phyloP scores from a whole-genome alignment of 2,113 vertebrate genomes.

The Falcunculus frontatus region DNA sequence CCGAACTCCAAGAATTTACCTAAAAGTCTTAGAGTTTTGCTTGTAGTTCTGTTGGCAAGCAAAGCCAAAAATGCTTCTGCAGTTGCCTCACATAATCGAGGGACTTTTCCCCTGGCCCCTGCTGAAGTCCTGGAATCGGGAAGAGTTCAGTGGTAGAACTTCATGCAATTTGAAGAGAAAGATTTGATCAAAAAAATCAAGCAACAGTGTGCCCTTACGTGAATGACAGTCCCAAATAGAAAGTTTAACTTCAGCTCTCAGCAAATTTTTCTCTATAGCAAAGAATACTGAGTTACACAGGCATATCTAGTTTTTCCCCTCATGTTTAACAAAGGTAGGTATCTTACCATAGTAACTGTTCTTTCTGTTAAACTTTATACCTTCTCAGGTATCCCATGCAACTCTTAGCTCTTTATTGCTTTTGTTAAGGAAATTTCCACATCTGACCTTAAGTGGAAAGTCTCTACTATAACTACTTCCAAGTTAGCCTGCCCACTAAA shows the following conservation, averaged over 20 bases:
- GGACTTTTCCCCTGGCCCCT: accelerated
- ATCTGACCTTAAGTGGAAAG: not conserved
- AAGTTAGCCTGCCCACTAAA: not conserved
- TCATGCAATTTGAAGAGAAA: not conserved
- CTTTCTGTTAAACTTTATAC: not conserved
- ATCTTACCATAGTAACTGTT: not conserved
- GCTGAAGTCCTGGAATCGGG: not conserved
- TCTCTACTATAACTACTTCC: not conserved
- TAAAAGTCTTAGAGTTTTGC: not conserved
- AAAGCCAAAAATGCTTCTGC: not conserved
- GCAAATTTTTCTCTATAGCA: not conserved
- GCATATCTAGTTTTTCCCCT: accelerated
- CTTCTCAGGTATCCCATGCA: not conserved
- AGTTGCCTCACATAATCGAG: not conserved
- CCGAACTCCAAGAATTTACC: not conserved
- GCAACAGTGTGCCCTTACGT: not conserved
- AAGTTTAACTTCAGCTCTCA: not conserved
- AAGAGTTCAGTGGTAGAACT: not conserved
- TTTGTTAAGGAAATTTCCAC: not conserved
- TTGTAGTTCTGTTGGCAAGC: not conserved
- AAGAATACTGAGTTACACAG: not conserved
- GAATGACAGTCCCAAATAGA: not conserved
- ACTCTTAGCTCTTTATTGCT: not conserved
- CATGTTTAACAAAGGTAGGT: not conserved
- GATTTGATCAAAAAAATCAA: not conserved